These are phyloP conservation scores for Penaeus indicus DNA, from an alignment of 1,140 invertebrate species.

Conservation along the genomic window DNA sequence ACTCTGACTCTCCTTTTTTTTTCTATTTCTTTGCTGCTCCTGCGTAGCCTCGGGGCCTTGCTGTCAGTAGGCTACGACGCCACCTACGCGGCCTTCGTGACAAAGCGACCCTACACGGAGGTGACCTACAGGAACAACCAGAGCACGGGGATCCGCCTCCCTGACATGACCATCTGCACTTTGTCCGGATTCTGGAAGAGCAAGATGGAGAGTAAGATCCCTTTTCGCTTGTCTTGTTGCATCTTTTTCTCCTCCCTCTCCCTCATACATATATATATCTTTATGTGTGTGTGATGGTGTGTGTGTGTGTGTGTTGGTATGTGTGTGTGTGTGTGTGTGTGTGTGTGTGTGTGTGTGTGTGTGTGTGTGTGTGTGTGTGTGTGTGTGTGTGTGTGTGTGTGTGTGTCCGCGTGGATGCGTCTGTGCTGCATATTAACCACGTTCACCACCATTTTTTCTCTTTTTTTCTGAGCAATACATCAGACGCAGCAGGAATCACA, in stretches of 20 bases:
- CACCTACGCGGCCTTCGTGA: constrained; percentile 36
- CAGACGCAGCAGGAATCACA: too few species aligned
- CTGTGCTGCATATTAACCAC: too few species aligned
- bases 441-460: too few species aligned
- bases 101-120: constrained; percentile 41
- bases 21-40: not conserved
- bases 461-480: too few species aligned
- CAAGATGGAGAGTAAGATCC: constrained; percentile 43
- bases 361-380: too few species aligned
- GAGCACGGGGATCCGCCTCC: constrained; percentile 25
- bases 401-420: too few species aligned
- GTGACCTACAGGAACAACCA: constrained; percentile 47
- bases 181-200: constrained; percentile 47
- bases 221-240: not conserved
- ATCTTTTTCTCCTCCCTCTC: too few species aligned
- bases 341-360: not conserved
- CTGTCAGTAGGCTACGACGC: constrained; percentile 33
- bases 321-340: not conserved
- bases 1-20: not conserved
- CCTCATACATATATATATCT: too few species aligned
- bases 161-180: constrained; percentile 49
- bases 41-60: constrained; percentile 33
- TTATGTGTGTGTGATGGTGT: too few species aligned
- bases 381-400: too few species aligned
- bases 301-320: too few species aligned